These are phyloP conservation scores for Cheilosia grossa DNA, from an alignment of 2,888 invertebrate species.

Conservation along the genomic window DNA sequence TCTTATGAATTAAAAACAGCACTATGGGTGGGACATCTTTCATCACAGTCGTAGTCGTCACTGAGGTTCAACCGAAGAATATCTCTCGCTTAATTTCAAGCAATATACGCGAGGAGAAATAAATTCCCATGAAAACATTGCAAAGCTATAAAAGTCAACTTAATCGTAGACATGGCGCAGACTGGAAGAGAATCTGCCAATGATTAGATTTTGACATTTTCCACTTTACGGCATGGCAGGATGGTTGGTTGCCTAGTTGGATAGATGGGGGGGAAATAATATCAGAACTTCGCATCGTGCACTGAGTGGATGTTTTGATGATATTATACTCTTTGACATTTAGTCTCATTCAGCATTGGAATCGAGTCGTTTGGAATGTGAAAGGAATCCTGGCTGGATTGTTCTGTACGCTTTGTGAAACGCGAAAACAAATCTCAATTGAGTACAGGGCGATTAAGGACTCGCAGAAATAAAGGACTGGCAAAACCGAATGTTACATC, in stretches of 20 bases:
- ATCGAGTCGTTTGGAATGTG: background rate
- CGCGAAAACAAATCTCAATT: conserved; percentile 4
- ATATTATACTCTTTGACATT: conserved; percentile 48
- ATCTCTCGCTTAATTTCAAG: background rate
- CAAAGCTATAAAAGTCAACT: conserved; percentile 58
- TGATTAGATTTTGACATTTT: conserved; percentile 57
- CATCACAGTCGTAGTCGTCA: background rate
- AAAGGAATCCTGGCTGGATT: conserved; percentile 9
- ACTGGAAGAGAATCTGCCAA: conserved; percentile 41
- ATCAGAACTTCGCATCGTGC: conserved; percentile 1
- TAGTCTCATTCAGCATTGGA: conserved; percentile 12
- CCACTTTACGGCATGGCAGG: conserved; percentile 22
- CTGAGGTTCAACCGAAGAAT: conserved; percentile 19
- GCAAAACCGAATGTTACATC: conserved; percentile 46
- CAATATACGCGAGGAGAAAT: conserved; percentile 10
- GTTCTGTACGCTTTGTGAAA: background rate
- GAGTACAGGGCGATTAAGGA: background rate
- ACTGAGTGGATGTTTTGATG: conserved; percentile 43
- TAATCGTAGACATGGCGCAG: conserved; percentile 42
- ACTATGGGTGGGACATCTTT: background rate
- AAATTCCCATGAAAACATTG: conserved; percentile 28
- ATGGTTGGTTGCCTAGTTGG: background rate
- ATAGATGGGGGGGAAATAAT: background rate
- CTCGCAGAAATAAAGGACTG: background rate
- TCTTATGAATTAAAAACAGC: conserved; percentile 49